Conservation (phyloP, 2,797 vertebrate species). For the Urocyon cinereoargenteus region DNA sequence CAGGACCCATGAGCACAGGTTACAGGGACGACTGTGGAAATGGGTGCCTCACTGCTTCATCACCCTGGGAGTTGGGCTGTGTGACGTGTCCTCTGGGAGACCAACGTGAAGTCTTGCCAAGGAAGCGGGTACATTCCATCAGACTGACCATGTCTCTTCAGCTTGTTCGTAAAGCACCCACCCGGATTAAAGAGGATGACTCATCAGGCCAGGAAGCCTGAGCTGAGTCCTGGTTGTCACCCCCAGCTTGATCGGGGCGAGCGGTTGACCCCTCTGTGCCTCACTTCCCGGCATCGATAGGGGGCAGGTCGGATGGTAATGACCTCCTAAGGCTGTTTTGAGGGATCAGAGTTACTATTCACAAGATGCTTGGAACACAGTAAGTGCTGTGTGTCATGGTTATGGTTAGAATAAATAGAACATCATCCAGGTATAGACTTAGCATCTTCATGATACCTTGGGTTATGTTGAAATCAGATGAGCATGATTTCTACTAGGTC, state of each 20-base stretch:
- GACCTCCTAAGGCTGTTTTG: background rate
- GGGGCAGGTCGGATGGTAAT: no score
- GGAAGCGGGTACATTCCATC: fast-evolving
- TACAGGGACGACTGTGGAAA: background rate
- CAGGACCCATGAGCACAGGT: background rate
- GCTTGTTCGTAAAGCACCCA: fast-evolving
- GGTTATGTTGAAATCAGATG: background rate
- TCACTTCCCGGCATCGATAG: background rate
- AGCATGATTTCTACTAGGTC: background rate
- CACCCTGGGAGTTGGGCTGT: background rate
- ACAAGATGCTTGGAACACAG: background rate
- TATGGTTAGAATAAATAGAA: background rate
- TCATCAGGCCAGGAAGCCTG: background rate
- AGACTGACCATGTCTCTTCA: fast-evolving
- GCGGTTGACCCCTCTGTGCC: background rate
- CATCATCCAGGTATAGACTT: background rate
- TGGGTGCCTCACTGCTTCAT: fast-evolving
- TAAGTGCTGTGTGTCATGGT: background rate
- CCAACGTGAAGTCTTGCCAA: background rate
- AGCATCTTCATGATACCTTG: background rate
- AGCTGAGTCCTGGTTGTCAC: no score
- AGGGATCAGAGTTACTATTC: background rate
- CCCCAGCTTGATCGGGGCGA: fast-evolving
- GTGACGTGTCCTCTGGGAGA: background rate
- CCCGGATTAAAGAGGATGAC: no score